phyloP scores from a whole-genome alignment of 1,140 invertebrate genomes.

The Drosophila serrata region DNA sequence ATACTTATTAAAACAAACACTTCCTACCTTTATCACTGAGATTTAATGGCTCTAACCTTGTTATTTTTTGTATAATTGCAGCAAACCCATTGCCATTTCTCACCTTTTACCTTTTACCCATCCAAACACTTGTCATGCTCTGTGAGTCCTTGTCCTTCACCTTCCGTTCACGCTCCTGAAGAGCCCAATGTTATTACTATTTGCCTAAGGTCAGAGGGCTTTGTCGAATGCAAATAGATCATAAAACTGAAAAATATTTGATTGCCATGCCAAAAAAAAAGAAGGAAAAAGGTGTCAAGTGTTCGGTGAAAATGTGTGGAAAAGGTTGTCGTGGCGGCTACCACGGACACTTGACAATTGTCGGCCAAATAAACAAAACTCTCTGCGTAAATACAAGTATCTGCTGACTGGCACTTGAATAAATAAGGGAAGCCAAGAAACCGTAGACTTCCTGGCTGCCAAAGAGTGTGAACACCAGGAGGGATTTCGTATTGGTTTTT shows the following conservation, averaged over 20 bases:
- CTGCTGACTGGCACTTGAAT: constrained; percentile 29
- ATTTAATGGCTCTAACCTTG: background rate
- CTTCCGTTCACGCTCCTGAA: constrained; percentile 32
- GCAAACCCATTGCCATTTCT: background rate
- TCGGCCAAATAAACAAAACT: constrained; percentile 22
- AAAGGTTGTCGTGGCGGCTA: constrained; percentile 47
- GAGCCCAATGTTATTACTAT: constrained; percentile 43
- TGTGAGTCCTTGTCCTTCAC: constrained; percentile 5
- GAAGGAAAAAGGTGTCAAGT: constrained; percentile 59
- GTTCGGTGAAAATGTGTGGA: constrained; percentile 58
- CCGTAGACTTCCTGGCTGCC: background rate
- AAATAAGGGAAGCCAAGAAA: constrained; percentile 28
- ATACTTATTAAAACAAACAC: no score
- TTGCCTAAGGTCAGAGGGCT: constrained; percentile 58
- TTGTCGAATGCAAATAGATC: constrained; percentile 64
- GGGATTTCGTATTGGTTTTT: background rate
- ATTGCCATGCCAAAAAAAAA: constrained; percentile 28
- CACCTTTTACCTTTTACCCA: background rate
- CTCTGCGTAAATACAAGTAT: constrained; percentile 25
- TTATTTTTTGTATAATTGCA: background rate
- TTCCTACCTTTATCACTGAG: no score
- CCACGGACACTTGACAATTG: constrained; percentile 38
- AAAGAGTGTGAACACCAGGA: background rate
- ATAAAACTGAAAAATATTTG: constrained; percentile 56
- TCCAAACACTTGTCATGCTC: constrained; percentile 16